Percentiles rank a stretch among this genome's conserved stretches.
phyloP scores from a whole-genome alignment of 2,113 vertebrate species.

The Neolamprologus hecqui region DNA sequence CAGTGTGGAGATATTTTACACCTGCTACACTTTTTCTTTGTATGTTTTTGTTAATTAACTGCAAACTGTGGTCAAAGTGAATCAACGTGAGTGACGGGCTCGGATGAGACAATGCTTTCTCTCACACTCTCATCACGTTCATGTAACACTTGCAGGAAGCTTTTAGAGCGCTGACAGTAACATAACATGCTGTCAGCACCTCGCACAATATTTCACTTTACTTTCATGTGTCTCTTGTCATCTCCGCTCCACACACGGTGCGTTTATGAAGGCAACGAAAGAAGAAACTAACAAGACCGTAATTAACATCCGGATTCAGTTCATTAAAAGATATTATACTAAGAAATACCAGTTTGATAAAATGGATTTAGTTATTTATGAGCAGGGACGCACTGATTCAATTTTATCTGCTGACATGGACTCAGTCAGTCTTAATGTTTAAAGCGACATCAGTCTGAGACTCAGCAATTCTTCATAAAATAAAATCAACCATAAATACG shows the following conservation, averaged over 20 bases:
- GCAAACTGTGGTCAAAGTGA: neutral
- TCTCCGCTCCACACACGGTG: rapidly evolving
- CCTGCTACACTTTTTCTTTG: neutral
- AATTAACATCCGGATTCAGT: neutral
- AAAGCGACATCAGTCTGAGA: neutral
- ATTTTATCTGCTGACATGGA: neutral
- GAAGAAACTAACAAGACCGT: neutral
- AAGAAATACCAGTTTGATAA: neutral
- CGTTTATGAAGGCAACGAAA: rapidly evolving
- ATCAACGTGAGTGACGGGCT: neutral
- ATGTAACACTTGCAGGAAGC: neutral
- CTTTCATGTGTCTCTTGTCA: neutral
- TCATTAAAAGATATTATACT: neutral
- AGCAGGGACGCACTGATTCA: neutral
- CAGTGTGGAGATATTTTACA: neutral
- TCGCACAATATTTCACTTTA: neutral
- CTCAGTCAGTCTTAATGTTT: neutral
- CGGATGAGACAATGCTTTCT: neutral
- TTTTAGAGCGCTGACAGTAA: neutral
- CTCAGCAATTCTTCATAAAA: neutral
- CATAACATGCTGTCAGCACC: neutral
- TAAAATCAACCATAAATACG: neutral
- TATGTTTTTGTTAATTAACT: neutral
- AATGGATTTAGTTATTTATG: neutral
- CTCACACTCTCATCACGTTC: neutral